These are phyloP conservation scores for Chironomus tepperi DNA, from an alignment of 1,140 invertebrate genomes.

Conservation along the genomic window DNA sequence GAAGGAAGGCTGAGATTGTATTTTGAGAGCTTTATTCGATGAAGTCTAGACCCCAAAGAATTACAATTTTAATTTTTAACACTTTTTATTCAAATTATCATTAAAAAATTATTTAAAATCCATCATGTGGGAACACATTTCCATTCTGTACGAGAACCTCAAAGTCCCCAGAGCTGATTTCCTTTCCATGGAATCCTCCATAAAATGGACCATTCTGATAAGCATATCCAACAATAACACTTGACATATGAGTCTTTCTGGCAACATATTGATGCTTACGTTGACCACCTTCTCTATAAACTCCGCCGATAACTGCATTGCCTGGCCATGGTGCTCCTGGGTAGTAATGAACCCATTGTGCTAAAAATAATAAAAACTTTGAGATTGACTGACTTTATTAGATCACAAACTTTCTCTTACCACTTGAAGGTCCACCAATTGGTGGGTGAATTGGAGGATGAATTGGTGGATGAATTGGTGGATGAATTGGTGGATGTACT, in stretches of 20 bases:
- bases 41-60: too few species aligned
- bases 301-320: conserved; percentile 44
- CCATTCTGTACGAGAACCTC: not conserved
- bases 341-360: conserved; percentile 33
- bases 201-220: not conserved
- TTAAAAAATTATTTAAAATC: not conserved
- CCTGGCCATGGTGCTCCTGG: not conserved
- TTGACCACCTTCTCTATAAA: not conserved
- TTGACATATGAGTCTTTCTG: not conserved
- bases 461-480: not conserved
- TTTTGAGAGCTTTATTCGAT: too few species aligned
- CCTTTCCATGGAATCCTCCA: not conserved
- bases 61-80: too few species aligned
- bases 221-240: not conserved
- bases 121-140: not conserved
- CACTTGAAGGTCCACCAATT: not conserved
- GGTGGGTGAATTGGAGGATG: not conserved
- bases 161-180: not conserved
- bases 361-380: not conserved
- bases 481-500: too few species aligned
- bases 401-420: not conserved
- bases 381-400: too few species aligned
- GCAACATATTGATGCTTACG: not conserved
- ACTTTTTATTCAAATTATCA: not conserved
- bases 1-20: too few species aligned